These are phyloP conservation scores for Staurois parvus DNA, from an alignment of 2,797 vertebrate genomes.

Conservation along the genomic window DNA sequence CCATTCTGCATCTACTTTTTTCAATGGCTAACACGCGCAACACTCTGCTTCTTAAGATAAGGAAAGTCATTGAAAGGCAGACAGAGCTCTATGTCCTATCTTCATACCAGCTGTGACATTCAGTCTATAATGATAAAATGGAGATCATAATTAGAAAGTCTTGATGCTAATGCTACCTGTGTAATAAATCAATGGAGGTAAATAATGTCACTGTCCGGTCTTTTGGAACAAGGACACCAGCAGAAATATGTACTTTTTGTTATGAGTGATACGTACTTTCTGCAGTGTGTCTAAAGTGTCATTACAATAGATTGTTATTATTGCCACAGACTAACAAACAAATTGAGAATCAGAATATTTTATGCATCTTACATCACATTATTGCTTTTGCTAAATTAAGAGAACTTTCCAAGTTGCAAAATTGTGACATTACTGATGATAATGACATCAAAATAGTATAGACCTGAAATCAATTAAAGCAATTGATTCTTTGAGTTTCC, in stretches of 20 bases:
- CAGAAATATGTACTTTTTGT: background rate
- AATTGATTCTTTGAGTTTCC: no score
- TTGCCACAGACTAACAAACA: no score
- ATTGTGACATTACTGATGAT: no score
- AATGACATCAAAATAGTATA: no score
- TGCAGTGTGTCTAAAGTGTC: background rate
- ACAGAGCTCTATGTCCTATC: background rate
- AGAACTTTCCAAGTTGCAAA: no score
- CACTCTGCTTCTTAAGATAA: no score
- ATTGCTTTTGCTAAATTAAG: no score
- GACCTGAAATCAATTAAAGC: no score
- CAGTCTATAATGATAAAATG: background rate
- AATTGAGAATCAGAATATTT: no score
- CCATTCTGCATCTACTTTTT: background rate
- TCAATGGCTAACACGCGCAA: background rate
- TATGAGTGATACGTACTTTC: background rate
- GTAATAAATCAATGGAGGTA: constrained; percentile 13
- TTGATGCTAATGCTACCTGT: background rate
- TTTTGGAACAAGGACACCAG: background rate
- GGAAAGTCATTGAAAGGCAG: background rate
- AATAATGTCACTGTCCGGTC: background rate
- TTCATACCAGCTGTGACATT: background rate
- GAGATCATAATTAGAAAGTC: constrained; percentile 17
- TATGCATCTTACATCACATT: no score
- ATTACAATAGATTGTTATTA: background rate